Conservation (phyloP, 2,888 invertebrate genomes). For the Selenia dentaria region DNA sequence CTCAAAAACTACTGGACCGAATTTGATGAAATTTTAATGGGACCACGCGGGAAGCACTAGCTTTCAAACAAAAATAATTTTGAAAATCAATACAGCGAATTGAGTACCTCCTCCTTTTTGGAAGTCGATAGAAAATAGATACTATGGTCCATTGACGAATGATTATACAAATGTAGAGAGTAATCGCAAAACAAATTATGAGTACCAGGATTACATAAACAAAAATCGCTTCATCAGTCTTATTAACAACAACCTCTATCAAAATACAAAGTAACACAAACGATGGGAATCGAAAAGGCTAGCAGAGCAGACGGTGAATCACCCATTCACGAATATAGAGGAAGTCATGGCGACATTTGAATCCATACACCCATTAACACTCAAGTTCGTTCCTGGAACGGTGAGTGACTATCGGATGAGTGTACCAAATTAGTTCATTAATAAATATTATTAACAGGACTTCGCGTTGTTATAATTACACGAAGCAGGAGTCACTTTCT, state of each 20-base stretch:
- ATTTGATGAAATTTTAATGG: too few species aligned
- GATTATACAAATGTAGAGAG: too few species aligned
- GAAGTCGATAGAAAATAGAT: too few species aligned
- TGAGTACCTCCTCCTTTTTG: too few species aligned
- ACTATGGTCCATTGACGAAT: too few species aligned
- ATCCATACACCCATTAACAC: slow-evolving; percentile 28
- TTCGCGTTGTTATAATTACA: background rate
- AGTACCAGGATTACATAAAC: too few species aligned
- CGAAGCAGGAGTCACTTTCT: background rate
- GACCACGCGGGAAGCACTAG: too few species aligned
- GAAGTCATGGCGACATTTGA: slow-evolving; percentile 55
- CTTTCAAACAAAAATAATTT: too few species aligned
- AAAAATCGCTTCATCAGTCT: too few species aligned
- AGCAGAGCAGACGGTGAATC: slow-evolving; percentile 41
- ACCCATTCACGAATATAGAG: slow-evolving; percentile 48
- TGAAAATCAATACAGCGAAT: too few species aligned
- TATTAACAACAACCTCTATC: background rate
- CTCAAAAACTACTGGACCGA: too few species aligned
- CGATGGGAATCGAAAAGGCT: slow-evolving; percentile 29
- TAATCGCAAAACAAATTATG: too few species aligned
- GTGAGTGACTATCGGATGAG: slow-evolving; percentile 56
- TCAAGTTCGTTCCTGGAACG: slow-evolving; percentile 61
- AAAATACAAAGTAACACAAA: slow-evolving; percentile 27
- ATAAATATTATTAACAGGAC: slow-evolving; percentile 14
- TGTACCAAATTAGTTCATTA: slow-evolving; percentile 23